Percentiles rank a stretch among this genome's conserved stretches.
Conservation (phyloP, 2,797 vertebrate species). For the Erpetoichthys calabaricus region DNA sequence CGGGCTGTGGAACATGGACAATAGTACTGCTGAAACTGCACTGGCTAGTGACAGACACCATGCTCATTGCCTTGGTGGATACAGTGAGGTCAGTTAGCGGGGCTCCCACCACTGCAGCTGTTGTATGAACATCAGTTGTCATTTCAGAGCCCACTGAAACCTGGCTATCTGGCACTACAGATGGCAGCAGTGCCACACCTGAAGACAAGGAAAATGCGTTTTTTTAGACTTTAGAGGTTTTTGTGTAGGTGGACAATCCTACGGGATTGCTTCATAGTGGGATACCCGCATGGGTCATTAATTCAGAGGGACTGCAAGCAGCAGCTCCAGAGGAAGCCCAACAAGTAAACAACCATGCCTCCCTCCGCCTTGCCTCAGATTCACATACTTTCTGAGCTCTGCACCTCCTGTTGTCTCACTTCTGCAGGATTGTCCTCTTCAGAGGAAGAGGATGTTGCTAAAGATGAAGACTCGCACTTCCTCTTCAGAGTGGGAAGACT, state of each 20-base stretch:
- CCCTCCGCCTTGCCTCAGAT: not conserved
- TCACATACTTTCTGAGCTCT: not conserved
- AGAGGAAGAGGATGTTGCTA: slow-evolving; percentile 57
- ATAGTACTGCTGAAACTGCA: slow-evolving; percentile 77
- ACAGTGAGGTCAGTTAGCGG: slow-evolving; percentile 55
- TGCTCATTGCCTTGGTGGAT: slow-evolving; percentile 57
- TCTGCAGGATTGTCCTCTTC: not conserved
- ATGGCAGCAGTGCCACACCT: slow-evolving; percentile 20
- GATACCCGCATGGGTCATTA: too few relatives aligned
- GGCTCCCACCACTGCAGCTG: slow-evolving; percentile 40
- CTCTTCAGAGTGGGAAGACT: slow-evolving; percentile 64
- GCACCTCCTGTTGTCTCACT: not conserved
- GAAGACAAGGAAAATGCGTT: slow-evolving; percentile 11
- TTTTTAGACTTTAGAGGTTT: too few relatives aligned
- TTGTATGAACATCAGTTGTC: slow-evolving; percentile 11
- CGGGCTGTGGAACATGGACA: slow-evolving; percentile 65
- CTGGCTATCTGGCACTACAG: slow-evolving; percentile 37
- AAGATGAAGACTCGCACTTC: slow-evolving; percentile 55
- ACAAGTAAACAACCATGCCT: not conserved
- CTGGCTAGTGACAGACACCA: slow-evolving; percentile 65
- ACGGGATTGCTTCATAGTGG: too few relatives aligned
- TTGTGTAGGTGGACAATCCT: too few relatives aligned
- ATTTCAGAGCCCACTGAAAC: slow-evolving; percentile 28
- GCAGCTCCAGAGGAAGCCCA: too few relatives aligned
- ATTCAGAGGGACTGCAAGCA: too few relatives aligned